Evolutionary conservation across 2,113 vertebrate species (phyloP), one percentile per base, ranked within the genome.

Genomic region (Nothobranchius furzeri): DNA sequence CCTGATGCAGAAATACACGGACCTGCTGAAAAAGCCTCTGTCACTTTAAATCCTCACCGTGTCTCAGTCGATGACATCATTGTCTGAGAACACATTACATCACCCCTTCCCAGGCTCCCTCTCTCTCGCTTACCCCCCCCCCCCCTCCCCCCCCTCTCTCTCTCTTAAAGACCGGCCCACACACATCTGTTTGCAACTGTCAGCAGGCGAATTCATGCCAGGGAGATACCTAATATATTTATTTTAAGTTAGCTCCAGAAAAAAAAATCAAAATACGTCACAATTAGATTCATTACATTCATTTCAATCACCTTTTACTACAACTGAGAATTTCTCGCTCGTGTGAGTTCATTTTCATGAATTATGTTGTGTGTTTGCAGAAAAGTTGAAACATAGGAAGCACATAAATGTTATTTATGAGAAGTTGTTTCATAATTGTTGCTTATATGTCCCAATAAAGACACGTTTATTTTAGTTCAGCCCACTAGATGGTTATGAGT

Each of bases 1-100:
- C 75, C 75, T 70, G 75, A 83, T 82, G 84, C 85, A 85, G 81
- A 80, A 79, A 75, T 76, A 62, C 78, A 88, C 47, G 43, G 67
- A 79, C 74, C 68, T 68, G n/a, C 56, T 61, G 75, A 87, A 85
- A 89, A 87, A 37, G 88, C 82, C 89, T 89, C 90, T 91, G 88
- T 88, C 85, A 90, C 88, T 91, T 91, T 91, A 91, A 92, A 92
- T 91, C 83, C 87, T 85, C 63, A 75, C 86, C 68, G 78, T 75
- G 89, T 91, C 89, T 90, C 85, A 87, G 84, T 68, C 73, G 90
- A 94, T 94, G 93, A 94, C 92, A 94, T 94, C 93, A 94, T 92
- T 90, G 89, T 91, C 92, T 91, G 90, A 90, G 91, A 93, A 89
- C 88, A 91, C 91, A 94, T 94, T 94, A 94, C 92, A 93, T 94